Conservation (phyloP, 2,888 invertebrate species). For the Mantis religiosa region DNA sequence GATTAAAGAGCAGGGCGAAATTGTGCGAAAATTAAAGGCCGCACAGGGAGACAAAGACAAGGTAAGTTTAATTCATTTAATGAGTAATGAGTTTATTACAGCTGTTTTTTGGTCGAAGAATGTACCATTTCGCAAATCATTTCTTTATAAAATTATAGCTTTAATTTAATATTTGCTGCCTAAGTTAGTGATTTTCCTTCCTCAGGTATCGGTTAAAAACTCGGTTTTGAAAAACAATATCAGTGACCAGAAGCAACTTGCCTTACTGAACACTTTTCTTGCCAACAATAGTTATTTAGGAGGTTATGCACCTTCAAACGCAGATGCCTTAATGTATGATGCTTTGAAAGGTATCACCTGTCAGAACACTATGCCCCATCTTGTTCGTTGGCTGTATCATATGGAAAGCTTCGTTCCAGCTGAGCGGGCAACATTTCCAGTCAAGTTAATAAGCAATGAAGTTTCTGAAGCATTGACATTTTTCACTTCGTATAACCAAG, state of each 20-base stretch:
- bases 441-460: not conserved
- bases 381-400: constrained; percentile 59
- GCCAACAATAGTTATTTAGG: constrained; percentile 54
- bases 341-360: constrained; percentile 1
- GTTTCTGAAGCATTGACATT: not conserved
- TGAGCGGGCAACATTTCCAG: constrained; percentile 49
- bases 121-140: not conserved
- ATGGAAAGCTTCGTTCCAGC: constrained; percentile 55
- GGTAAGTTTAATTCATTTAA: constrained; percentile 49
- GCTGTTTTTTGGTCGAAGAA: not conserved
- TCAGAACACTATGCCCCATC: constrained; percentile 36
- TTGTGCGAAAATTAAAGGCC: constrained; percentile 76
- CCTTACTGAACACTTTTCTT: constrained; percentile 46
- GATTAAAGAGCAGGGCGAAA: constrained; percentile 72
- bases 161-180: too few relatives aligned
- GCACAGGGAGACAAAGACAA: constrained; percentile 72
- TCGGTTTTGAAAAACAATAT: not conserved
- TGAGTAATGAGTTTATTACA: not conserved
- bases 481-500: not conserved
- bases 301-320: constrained; percentile 52
- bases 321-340: constrained; percentile 49
- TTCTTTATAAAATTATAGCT: too few relatives aligned
- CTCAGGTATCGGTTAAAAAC: constrained; percentile 5
- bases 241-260: constrained; percentile 31
- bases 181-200: not conserved